A percentile compares a stretch with the other conserved stretches of the same genome.
Conservation (phyloP, 1,140 invertebrate species). For the Meloidogyne hapla region DNA sequence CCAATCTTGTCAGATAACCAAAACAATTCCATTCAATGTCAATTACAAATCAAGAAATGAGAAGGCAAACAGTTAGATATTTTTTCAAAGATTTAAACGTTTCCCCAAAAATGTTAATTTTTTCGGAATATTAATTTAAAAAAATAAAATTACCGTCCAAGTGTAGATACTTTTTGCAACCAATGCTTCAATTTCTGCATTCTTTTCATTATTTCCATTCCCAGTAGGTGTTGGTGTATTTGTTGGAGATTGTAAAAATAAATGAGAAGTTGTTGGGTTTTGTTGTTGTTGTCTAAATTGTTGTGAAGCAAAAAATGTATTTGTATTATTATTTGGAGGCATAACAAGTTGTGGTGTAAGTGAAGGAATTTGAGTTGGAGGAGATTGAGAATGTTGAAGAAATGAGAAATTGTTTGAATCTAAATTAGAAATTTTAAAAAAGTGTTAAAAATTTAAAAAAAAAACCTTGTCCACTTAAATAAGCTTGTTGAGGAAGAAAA, state of each 20-base stretch:
- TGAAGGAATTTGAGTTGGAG: neutral
- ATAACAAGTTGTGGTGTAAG: neutral
- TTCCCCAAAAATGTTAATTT: neutral
- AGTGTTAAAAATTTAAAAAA: neutral
- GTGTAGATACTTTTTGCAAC: neutral
- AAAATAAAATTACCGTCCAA: conserved; percentile 11
- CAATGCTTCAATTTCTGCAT: conserved; percentile 15
- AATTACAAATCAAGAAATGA: conserved; percentile 4
- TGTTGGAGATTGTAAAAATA: conserved; percentile 10
- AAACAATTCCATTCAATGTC: neutral
- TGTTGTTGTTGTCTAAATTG: neutral
- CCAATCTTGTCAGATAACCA: neutral
- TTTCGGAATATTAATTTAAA: too few relatives aligned
- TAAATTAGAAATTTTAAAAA: too few relatives aligned
- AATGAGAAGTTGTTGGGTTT: neutral
- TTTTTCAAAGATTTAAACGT: too few relatives aligned
- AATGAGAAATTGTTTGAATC: neutral
- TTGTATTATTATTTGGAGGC: too few relatives aligned
- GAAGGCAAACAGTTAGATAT: neutral
- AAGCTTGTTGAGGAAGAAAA: neutral
- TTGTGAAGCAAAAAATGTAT: neutral
- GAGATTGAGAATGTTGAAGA: neutral
- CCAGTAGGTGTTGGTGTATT: neutral
- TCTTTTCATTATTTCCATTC: neutral
- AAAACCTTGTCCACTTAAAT: neutral